These are phyloP conservation scores for Aspidoscelis tigris DNA, from an alignment of 2,113 vertebrate genomes.

Conservation along the genomic window DNA sequence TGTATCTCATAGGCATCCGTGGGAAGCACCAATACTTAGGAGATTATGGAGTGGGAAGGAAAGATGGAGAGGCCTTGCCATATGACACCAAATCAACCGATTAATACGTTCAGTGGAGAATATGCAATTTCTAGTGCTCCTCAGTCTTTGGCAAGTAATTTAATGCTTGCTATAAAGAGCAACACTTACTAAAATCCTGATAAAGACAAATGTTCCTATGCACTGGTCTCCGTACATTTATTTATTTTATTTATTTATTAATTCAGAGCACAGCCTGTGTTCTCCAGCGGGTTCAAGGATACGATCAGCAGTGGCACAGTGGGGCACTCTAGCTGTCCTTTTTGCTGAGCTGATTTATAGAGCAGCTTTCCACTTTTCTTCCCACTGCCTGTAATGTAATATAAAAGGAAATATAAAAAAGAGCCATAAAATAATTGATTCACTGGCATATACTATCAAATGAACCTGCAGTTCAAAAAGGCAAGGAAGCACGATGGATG, in stretches of 20 bases:
- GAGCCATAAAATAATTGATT: conserved; percentile 73
- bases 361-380: conserved; percentile 57
- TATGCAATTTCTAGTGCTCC: background rate
- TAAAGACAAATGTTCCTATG: conserved; percentile 34
- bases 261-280: conserved; percentile 49
- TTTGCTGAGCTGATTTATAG: conserved; percentile 62
- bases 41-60: background rate
- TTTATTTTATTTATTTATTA: conserved; percentile 62
- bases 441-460: conserved; percentile 60
- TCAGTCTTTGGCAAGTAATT: conserved; percentile 15
- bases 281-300: conserved; percentile 61
- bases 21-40: conserved; percentile 7
- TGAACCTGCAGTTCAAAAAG: conserved; percentile 65
- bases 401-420: conserved; percentile 69
- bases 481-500: conserved; percentile 61
- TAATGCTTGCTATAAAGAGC: conserved; percentile 42
- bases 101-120: background rate
- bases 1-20: conserved; percentile 22
- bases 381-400: conserved; percentile 51
- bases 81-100: conserved; percentile 24
- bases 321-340: conserved; percentile 44
- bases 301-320: conserved; percentile 29
- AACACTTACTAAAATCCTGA: conserved; percentile 5
- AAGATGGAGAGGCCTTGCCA: rapidly evolving
- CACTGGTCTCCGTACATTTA: conserved; percentile 20